Percentiles rank a stretch among this genome's conserved stretches.
Conservation (phyloP, 2,113 vertebrate genomes). For the Sigmodon hispidus region DNA sequence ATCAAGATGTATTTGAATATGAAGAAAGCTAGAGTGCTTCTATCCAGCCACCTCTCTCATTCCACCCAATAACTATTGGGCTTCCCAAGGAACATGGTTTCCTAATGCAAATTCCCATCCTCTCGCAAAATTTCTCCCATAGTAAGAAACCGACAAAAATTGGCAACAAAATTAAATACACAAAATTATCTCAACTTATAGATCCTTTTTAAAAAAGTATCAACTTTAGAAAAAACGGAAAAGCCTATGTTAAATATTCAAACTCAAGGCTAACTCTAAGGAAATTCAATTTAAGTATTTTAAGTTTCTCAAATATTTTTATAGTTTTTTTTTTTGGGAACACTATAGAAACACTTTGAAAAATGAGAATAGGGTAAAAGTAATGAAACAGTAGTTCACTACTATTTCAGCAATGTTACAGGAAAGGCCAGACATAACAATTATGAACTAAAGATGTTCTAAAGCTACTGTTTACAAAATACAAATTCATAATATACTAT, state of each 20-base stretch:
- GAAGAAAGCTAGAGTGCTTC: not conserved
- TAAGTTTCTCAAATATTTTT: slow-evolving; percentile 21
- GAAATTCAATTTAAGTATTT: slow-evolving; percentile 37
- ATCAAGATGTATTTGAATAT: not conserved
- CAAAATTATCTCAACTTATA: not conserved
- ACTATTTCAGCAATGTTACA: not conserved
- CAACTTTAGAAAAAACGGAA: not conserved
- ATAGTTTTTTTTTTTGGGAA: not conserved
- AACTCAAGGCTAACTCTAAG: not conserved
- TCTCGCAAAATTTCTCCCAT: not conserved
- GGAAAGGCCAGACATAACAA: not conserved
- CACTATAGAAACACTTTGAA: not conserved
- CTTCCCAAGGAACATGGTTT: slow-evolving; percentile 2
- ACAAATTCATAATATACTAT: slow-evolving; percentile 36
- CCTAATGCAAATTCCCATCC: not conserved
- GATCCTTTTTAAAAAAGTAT: not conserved
- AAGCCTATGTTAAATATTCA: not conserved
- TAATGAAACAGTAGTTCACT: not conserved
- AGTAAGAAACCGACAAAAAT: slow-evolving; percentile 2
- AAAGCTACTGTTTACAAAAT: slow-evolving; percentile 25
- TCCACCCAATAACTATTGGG: not conserved
- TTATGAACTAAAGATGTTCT: slow-evolving; percentile 14
- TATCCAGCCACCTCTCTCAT: not conserved
- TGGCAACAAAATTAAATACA: slow-evolving; percentile 30
- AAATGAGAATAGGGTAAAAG: slow-evolving; percentile 18